Evolutionary conservation across 2,888 invertebrate species (phyloP).

Genomic region (Tubiluchus corallicola): DNA sequence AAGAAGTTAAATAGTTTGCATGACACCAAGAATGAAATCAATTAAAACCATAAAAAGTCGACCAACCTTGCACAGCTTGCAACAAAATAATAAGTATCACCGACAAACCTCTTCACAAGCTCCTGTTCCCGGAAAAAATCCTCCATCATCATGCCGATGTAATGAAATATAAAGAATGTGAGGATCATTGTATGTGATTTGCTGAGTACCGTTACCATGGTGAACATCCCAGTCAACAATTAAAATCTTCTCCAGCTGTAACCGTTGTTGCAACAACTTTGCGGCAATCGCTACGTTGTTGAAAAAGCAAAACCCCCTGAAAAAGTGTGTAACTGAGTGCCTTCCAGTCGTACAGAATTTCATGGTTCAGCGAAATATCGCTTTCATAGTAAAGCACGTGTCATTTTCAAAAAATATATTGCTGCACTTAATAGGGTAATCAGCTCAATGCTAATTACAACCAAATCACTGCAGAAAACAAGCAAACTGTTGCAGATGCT

Average conservation of each 20-base stretch:
- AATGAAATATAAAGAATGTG: slow-evolving; percentile 85
- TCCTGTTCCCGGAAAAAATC: slow-evolving; percentile 99
- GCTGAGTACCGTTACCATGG: slow-evolving; percentile 96
- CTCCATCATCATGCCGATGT: slow-evolving; percentile 97
- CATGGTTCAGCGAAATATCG: too few species aligned
- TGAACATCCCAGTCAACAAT: slow-evolving; percentile 98
- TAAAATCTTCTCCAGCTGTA: slow-evolving; percentile 68
- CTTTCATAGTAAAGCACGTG: too few species aligned
- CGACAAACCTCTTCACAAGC: slow-evolving; percentile 54
- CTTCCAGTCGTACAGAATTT: too few species aligned
- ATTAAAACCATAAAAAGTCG: too few species aligned
- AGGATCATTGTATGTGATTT: slow-evolving; percentile 89
- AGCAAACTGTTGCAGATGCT: too few species aligned
- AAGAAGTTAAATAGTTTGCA: too few species aligned
- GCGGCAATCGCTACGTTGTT: slow-evolving; percentile 94
- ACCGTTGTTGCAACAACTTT: slow-evolving; percentile 59
- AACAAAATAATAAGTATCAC: too few species aligned
- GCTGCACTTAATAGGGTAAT: too few species aligned
- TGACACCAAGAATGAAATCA: too few species aligned
- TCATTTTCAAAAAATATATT: too few species aligned
- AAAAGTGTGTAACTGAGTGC: slow-evolving; percentile 13
- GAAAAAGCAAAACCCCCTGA: slow-evolving; percentile 88
- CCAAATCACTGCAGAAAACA: too few species aligned
- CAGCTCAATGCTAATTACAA: too few species aligned
- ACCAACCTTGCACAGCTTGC: slow-evolving; percentile 4